Conservation (phyloP, 2,797 vertebrate genomes). For the Myotis daubentonii region DNA sequence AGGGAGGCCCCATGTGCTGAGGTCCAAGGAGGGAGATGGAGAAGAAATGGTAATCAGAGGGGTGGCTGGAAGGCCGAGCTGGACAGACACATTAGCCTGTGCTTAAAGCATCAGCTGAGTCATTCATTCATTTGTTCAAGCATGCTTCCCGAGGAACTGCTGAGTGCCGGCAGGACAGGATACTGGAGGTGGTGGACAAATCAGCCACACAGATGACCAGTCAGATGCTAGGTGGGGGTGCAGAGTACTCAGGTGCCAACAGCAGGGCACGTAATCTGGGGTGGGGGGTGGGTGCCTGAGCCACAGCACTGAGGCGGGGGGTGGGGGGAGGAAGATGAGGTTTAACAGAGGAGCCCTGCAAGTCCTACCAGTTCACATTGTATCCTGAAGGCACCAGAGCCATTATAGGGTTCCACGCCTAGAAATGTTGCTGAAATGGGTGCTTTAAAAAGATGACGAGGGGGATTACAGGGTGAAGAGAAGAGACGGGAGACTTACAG, state of each 20-base stretch:
- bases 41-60: not conserved
- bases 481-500: not conserved
- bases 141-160: not conserved
- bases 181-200: rapidly evolving
- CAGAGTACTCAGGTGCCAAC: not conserved
- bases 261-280: not conserved
- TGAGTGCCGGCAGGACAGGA: rapidly evolving
- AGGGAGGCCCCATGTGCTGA: too few species aligned
- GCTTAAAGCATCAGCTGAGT: not conserved
- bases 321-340: not conserved
- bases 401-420: not conserved
- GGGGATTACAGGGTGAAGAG: not conserved
- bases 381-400: not conserved
- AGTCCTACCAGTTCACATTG: not conserved
- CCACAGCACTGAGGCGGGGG: not conserved
- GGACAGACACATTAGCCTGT: not conserved
- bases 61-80: rapidly evolving
- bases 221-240: too few species aligned
- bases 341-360: not conserved
- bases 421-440: not conserved
- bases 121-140: not conserved
- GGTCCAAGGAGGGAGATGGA: not conserved
- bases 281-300: not conserved
- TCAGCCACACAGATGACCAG: not conserved
- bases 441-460: not conserved